Evolutionary conservation across 2,113 vertebrate genomes (phyloP), one percentile per base, ranked within the genome.

Genomic region (Tupaia chinensis): DNA sequence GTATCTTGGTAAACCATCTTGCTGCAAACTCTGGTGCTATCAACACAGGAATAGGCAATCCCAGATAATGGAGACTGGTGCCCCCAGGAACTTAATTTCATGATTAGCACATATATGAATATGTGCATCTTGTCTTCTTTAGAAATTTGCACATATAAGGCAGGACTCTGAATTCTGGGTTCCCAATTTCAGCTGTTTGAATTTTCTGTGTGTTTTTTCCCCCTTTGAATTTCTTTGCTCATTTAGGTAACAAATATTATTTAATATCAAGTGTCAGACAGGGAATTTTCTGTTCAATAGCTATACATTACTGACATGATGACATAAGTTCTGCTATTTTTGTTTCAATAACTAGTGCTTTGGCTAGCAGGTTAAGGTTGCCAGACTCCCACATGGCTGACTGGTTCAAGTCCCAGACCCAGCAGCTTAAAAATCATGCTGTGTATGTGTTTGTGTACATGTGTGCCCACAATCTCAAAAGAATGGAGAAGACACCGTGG

Each of bases 241-340:
- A 58, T 22, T 66, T 85, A 29, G 58, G 8, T 66, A 84, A 86
- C 3, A 91, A 63, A 13, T 74, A 72, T 17, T 80, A 60, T 58
- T 72, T 81, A 70, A 78, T 78, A n/a, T 13, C n/a, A 87, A 15
- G 10, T 68, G 11, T 85, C 34, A 14, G 0, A 29, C 16, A 70
- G n/a, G 11, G 12, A 83, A 10, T 66, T 56, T 85, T 5, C 25
- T 69, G 20, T 23, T 13, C 8, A 23, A 20, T n/a, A 78, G 9
- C 3, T 66, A n/a, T 53, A 58, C 2, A 9, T 44, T 70, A n/a
- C 22, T 23, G 44, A 60, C 12, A 74, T 2, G 2, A 11, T 77
- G 19, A 3, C n/a, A 74, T 0, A 53, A 13, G 1, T 0, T 5
- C 8, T 15, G 7, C 3, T 4, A 34, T 4, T 53, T 34, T 63